Base-by-base conservation (phyloP, 2,888 invertebrate genomes). In the Aethes cnicana region DNA sequence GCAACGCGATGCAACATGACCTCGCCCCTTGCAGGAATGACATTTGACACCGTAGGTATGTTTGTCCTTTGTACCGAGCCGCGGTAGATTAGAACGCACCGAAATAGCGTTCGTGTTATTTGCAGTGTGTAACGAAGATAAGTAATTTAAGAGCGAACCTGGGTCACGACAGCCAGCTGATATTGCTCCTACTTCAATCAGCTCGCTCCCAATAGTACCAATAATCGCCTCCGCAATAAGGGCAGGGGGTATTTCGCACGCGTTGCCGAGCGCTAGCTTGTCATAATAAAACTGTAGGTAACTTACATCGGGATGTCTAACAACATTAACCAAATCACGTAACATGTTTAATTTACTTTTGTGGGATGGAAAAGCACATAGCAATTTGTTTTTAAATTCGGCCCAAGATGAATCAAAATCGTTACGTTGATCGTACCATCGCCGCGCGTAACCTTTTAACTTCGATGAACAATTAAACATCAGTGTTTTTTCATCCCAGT, bases 111-210 rank as follows among this genome's bases (percentile, higher is more conserved):
- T n/a, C n/a, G n/a, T n/a, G n/a, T n/a, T n/a, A n/a, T n/a, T n/a
- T n/a, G n/a, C n/a, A n/a, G 1, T 1, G 5, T 14, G 30, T 12
- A 30, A 30, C 14, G 30, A 30, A 14, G 30, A 30, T 2, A 30
- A 14, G 11, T 30, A 30, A 14, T 30, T 30, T 11, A 30, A 11
- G 7, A 30, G 11, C 14, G 30, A 14, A 4, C 14, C 14, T 5
- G 39, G 12, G 26, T 52, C 46, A n/a, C 23, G 26, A 26, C 52
- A 52, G 1, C 44, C 52, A 3, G 46, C 52, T 5, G 52, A 52
- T 6, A 52, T 14, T 1, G 52, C 52, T 4, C 52, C 46, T 3
- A 52, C 39, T 23, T 52, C 46, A 18, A 52, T n/a, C 1, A 52
- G 7, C 7, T 52, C 21, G n/a, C 21, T 35, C 5, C 50, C 50